A percentile compares a stretch with the other conserved stretches of the same genome.
Conservation (phyloP, 2,888 invertebrate genomes). For the Bellardia pandia region DNA sequence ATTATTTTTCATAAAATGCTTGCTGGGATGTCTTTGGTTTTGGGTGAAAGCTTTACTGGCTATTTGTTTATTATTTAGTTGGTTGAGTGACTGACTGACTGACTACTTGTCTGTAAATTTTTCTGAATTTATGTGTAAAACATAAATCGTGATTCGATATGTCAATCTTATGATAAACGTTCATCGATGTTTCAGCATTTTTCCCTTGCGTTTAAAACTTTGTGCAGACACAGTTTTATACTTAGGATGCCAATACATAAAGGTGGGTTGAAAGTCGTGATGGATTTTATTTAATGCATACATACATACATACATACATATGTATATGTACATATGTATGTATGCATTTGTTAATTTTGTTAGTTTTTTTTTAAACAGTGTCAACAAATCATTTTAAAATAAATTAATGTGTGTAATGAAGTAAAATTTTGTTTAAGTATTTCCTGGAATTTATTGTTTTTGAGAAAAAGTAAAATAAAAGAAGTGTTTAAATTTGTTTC, state of each 20-base stretch:
- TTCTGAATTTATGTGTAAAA: slow-evolving; percentile 58
- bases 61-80: neutral
- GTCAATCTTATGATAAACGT: slow-evolving; percentile 71
- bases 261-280: slow-evolving; percentile 31
- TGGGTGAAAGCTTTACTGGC: slow-evolving; percentile 58
- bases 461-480: too few species aligned
- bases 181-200: slow-evolving; percentile 30
- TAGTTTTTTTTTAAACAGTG: neutral
- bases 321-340: too few species aligned
- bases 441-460: neutral
- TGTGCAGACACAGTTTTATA: slow-evolving; percentile 40
- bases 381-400: neutral
- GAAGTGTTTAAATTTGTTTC: too few species aligned
- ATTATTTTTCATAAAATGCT: too few species aligned
- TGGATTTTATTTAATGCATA: slow-evolving; percentile 14
- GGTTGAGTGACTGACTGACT: slow-evolving; percentile 19
- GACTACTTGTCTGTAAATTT: slow-evolving; percentile 32
- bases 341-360: neutral
- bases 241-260: slow-evolving; percentile 40
- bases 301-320: neutral
- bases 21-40: slow-evolving; percentile 14
- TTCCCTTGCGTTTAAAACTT: slow-evolving; percentile 21
- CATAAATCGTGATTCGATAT: slow-evolving; percentile 70
- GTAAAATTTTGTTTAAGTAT: neutral
- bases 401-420: too few species aligned